phyloP scores from a whole-genome alignment of 2,888 invertebrate species.

The Protonemura montana region DNA sequence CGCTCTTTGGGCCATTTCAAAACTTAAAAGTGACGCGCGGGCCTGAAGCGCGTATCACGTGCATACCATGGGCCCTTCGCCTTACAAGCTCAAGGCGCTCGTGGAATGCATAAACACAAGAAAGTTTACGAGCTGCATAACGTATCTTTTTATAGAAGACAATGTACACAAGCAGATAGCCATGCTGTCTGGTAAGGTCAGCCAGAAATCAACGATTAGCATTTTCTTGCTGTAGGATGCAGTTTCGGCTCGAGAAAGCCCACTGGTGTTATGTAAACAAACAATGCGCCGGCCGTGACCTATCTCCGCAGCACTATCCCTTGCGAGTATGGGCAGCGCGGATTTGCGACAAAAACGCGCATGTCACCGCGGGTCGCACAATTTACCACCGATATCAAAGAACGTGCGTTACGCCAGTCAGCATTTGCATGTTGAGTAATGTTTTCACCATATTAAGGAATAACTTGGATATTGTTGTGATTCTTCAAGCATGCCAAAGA shows the following conservation, averaged over 20 bases:
- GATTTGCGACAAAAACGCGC: background rate
- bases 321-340: background rate
- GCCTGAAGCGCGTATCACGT: background rate
- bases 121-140: background rate
- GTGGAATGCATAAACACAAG: background rate
- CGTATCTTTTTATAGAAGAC: background rate
- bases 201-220: background rate
- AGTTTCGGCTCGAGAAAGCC: background rate
- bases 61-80: background rate
- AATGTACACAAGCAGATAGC: background rate
- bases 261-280: background rate
- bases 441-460: slow-evolving; percentile 32
- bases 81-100: background rate
- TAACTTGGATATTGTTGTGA: slow-evolving; percentile 20
- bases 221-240: background rate
- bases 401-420: slow-evolving; percentile 8
- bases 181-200: background rate
- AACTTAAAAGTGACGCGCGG: background rate
- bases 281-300: background rate
- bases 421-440: slow-evolving; percentile 31
- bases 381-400: background rate
- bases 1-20: too few species aligned
- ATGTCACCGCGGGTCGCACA: background rate
- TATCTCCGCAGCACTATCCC: background rate
- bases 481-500: slow-evolving; percentile 41